Percentiles rank a stretch among this genome's conserved stretches.
These are phyloP conservation scores for Nudaria mundana DNA, from an alignment of 2,888 invertebrate genomes.

Conservation along the genomic window DNA sequence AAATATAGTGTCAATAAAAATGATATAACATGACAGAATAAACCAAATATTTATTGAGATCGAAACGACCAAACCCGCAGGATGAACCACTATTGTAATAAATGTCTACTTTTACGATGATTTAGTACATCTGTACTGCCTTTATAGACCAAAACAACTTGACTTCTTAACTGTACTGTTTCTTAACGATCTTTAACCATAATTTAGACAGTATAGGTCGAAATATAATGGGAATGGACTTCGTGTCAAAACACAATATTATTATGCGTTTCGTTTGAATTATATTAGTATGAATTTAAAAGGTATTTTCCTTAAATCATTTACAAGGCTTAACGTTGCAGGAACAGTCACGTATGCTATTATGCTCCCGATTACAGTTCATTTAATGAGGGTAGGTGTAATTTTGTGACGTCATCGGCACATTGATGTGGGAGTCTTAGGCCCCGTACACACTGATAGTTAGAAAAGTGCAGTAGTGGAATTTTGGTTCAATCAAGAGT, in stretches of 20 bases:
- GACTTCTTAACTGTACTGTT: conserved; percentile 23
- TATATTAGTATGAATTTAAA: conserved; percentile 21
- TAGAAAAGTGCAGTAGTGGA: neutral
- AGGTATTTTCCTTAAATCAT: conserved; percentile 28
- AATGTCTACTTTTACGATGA: conserved; percentile 49
- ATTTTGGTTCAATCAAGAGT: conserved; percentile 1
- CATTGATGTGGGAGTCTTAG: conserved; percentile 39
- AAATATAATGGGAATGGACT: conserved; percentile 32
- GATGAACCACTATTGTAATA: conserved; percentile 36
- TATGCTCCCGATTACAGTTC: conserved; percentile 49
- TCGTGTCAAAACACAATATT: conserved; percentile 32
- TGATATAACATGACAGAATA: conserved; percentile 21
- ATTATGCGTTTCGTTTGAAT: conserved; percentile 15
- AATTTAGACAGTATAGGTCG: conserved; percentile 18
- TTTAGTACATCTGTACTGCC: conserved; percentile 37
- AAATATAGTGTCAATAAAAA: conserved; percentile 16
- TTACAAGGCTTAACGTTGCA: conserved; percentile 28
- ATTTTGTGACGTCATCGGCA: conserved; percentile 48
- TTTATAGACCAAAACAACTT: conserved; percentile 21
- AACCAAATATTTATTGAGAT: conserved; percentile 33
- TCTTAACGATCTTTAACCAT: conserved; percentile 3
- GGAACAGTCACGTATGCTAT: conserved; percentile 44
- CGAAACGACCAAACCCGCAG: conserved; percentile 24
- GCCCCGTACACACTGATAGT: conserved; percentile 21
- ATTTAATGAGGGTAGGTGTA: conserved; percentile 47